These are phyloP conservation scores for Synanthedon vespiformis DNA, from an alignment of 2,888 invertebrate genomes.

Conservation along the genomic window DNA sequence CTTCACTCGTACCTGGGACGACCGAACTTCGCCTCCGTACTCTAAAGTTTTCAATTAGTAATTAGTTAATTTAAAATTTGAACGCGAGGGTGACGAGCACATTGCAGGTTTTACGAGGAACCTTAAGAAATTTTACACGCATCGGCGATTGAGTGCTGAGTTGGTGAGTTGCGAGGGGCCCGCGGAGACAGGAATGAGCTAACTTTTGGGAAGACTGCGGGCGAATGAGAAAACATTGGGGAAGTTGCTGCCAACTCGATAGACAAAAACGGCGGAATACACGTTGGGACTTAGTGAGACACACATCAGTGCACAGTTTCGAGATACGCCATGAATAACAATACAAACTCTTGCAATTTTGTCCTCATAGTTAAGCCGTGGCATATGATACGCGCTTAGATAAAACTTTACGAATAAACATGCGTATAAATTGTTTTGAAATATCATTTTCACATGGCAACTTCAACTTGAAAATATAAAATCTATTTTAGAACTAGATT, in stretches of 20 bases:
- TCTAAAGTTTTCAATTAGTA: constrained; percentile 54
- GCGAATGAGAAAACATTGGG: constrained; percentile 60
- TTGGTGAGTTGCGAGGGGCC: constrained; percentile 53
- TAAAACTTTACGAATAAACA: constrained; percentile 1
- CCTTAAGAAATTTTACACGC: constrained; percentile 61
- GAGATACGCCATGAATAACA: constrained; percentile 47
- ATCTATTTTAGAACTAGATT: no score
- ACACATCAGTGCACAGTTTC: constrained; percentile 41
- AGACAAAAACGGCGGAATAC: constrained; percentile 55
- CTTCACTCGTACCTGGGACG: constrained; percentile 30
- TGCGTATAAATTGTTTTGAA: no score
- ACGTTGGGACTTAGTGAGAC: constrained; percentile 42
- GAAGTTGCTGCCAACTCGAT: constrained; percentile 52
- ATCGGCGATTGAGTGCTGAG: constrained; percentile 53
- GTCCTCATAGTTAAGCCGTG: constrained; percentile 27
- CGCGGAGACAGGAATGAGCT: constrained; percentile 53
- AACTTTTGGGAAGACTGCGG: constrained; percentile 52
- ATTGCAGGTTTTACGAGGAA: constrained; percentile 41
- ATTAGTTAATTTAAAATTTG: constrained; percentile 53
- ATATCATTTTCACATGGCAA: no score
- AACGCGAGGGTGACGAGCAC: constrained; percentile 27
- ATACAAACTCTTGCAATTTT: constrained; percentile 35
- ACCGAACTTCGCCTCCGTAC: constrained; percentile 25
- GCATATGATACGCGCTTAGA: constrained; percentile 15
- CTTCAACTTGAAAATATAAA: no score